phyloP scores from a whole-genome alignment of 2,797 vertebrate genomes.

The Protonibea diacanthus region DNA sequence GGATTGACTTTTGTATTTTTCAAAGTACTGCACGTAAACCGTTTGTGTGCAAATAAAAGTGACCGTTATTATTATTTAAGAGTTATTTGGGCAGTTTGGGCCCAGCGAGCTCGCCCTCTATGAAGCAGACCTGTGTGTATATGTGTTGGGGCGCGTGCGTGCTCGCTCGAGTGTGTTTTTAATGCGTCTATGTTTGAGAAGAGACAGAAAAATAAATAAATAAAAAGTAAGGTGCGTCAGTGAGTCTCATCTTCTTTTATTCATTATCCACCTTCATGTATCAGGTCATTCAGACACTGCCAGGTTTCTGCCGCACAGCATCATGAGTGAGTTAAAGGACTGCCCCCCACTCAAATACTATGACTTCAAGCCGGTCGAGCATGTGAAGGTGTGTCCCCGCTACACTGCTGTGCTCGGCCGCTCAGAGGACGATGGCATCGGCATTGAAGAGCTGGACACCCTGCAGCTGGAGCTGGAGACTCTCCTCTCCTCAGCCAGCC shows the following conservation, averaged over 20 bases:
- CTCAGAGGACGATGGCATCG: slow-evolving; percentile 97
- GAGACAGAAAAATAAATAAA: background rate
- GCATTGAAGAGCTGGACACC: slow-evolving; percentile 97
- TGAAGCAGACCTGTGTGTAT: slow-evolving; percentile 5
- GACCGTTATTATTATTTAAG: no score
- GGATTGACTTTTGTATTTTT: accelerated
- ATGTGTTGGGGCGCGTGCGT: slow-evolving; percentile 11
- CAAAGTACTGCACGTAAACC: accelerated
- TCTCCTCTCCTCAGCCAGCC: slow-evolving; percentile 94
- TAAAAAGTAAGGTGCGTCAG: no score
- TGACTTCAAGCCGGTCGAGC: slow-evolving; percentile 98
- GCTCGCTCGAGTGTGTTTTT: background rate
- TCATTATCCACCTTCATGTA: background rate
- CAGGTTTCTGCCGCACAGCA: slow-evolving; percentile 43
- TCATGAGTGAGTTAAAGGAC: slow-evolving; percentile 98
- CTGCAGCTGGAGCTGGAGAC: slow-evolving; percentile 98
- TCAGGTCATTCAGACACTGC: slow-evolving; percentile 14
- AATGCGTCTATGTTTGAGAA: background rate
- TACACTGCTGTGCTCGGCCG: slow-evolving; percentile 96
- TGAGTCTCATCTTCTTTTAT: background rate
- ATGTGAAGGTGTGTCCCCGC: slow-evolving; percentile 95
- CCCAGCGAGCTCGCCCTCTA: slow-evolving; percentile 37
- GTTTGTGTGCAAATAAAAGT: accelerated
- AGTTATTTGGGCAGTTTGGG: slow-evolving; percentile 29
- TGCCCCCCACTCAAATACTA: slow-evolving; percentile 97